phyloP scores from a whole-genome alignment of 23 tunicate species.

The Phallusia fumigata region DNA sequence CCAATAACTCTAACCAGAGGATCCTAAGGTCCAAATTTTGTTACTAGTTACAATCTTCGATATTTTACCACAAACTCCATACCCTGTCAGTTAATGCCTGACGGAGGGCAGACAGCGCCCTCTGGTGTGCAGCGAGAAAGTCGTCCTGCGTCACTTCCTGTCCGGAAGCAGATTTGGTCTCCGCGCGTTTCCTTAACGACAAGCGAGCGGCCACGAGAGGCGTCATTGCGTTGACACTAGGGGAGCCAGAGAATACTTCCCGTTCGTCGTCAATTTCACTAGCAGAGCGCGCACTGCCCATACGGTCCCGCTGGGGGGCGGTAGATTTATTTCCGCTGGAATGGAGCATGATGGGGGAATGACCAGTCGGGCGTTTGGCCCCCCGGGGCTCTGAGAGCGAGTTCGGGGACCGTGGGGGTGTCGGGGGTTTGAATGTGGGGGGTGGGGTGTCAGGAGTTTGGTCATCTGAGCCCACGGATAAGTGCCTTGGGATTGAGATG shows the following conservation, averaged over 20 bases:
- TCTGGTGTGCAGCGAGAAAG: constrained; percentile 29
- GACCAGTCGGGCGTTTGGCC: constrained; percentile 4
- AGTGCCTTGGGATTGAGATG: constrained; percentile 31
- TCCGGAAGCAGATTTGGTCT: constrained; percentile 9
- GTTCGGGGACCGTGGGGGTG: constrained; percentile 42
- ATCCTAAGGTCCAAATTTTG: too few species aligned
- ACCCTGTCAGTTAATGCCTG: constrained; percentile 45
- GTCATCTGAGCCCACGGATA: constrained; percentile 62
- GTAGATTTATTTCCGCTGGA: background rate
- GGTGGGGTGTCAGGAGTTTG: constrained; percentile 86
- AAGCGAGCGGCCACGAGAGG: constrained; percentile 53
- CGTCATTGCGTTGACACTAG: constrained; percentile 18
- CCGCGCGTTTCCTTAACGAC: constrained; percentile 43
- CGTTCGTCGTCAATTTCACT: constrained; percentile 10
- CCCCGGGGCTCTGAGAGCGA: background rate
- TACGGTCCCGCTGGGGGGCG: constrained; percentile 3
- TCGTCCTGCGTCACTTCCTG: constrained; percentile 26
- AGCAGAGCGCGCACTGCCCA: background rate
- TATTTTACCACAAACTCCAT: too few species aligned
- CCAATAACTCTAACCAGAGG: too few species aligned
- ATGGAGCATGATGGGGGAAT: constrained; percentile 40
- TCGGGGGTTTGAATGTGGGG: constrained; percentile 71
- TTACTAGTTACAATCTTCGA: too few species aligned
- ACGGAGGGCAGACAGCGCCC: constrained; percentile 38
- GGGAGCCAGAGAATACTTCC: background rate